Evolutionary conservation across 2,888 invertebrate genomes (phyloP).

Genomic region (Drosophila setosimentum): DNA sequence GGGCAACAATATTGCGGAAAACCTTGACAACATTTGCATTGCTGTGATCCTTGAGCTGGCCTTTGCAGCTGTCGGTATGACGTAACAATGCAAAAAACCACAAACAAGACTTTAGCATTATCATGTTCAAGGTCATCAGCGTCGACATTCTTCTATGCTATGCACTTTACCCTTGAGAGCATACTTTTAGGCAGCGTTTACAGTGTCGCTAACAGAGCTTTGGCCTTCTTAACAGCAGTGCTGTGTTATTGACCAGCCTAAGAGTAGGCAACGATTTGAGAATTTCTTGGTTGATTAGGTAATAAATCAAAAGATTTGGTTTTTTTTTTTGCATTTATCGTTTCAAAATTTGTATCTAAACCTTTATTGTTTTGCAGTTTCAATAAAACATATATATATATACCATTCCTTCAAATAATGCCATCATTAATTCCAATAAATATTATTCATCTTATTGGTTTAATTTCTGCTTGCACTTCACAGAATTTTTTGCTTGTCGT

Average conservation of each 20-base stretch:
- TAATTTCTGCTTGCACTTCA: constrained; percentile 39
- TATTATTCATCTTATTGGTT: constrained; percentile 40
- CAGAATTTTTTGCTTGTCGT: constrained; percentile 23
- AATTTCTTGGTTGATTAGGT: background rate
- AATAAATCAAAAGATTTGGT: background rate
- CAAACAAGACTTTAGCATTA: background rate
- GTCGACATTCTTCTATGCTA: background rate
- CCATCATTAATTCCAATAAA: constrained; percentile 26
- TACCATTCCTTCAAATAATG: constrained; percentile 43
- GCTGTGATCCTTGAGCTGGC: constrained; percentile 3
- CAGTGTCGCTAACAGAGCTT: constrained; percentile 1
- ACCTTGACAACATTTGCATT: constrained; percentile 16
- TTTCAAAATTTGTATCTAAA: constrained; percentile 85
- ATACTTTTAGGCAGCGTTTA: constrained; percentile 8
- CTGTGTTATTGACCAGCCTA: background rate
- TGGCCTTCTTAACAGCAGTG: no score
- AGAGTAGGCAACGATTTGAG: constrained; percentile 19
- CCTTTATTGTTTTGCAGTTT: constrained; percentile 84
- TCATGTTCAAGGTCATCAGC: constrained; percentile 30
- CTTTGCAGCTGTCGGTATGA: constrained; percentile 21
- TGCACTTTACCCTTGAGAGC: background rate
- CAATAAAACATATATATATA: constrained; percentile 58
- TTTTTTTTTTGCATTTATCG: constrained; percentile 76
- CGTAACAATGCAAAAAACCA: constrained; percentile 10
- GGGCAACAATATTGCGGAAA: constrained; percentile 23